A percentile compares a stretch with the other conserved stretches of the same genome.
Evolutionary conservation across 2,888 invertebrate genomes (phyloP).

Genomic region (Drosophila mimetica): DNA sequence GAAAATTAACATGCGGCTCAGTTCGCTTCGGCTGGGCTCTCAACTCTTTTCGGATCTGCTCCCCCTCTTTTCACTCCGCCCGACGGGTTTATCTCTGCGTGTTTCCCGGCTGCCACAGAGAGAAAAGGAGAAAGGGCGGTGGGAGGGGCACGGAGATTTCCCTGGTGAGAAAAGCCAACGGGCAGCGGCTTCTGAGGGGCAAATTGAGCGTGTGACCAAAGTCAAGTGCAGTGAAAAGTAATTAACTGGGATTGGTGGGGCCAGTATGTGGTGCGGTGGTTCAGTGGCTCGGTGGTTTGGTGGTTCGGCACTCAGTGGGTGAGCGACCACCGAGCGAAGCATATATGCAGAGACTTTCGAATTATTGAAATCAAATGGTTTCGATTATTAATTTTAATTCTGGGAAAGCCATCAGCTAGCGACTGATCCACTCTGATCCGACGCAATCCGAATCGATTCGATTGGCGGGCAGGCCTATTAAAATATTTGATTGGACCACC

Average conservation of each 20-base stretch:
- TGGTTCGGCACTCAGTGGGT: slow-evolving; percentile 41
- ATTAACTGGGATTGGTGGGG: slow-evolving; percentile 69
- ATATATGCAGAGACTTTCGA: slow-evolving; percentile 75
- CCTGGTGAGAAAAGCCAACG: slow-evolving; percentile 78
- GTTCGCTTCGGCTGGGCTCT: slow-evolving; percentile 30
- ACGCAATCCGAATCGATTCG: slow-evolving; percentile 67
- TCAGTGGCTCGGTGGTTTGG: not conserved
- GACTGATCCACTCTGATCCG: slow-evolving; percentile 36
- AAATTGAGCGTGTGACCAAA: slow-evolving; percentile 78
- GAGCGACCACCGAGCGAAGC: slow-evolving; percentile 49
- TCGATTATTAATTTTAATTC: slow-evolving; percentile 52
- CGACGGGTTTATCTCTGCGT: slow-evolving; percentile 32
- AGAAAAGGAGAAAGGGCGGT: slow-evolving; percentile 9
- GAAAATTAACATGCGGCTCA: slow-evolving; percentile 78
- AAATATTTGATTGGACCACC: slow-evolving; percentile 77
- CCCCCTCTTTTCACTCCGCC: not conserved
- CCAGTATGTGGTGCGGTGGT: slow-evolving; percentile 9
- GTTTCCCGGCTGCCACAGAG: slow-evolving; percentile 57
- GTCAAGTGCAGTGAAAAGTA: slow-evolving; percentile 79
- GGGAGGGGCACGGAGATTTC: slow-evolving; percentile 58
- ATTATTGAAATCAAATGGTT: slow-evolving; percentile 75
- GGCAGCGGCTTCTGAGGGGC: slow-evolving; percentile 52
- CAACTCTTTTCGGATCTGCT: slow-evolving; percentile 14
- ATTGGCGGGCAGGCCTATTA: slow-evolving; percentile 69
- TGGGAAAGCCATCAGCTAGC: slow-evolving; percentile 27